Conservation (phyloP, 1,140 invertebrate species). For the Drosophila pachea region DNA sequence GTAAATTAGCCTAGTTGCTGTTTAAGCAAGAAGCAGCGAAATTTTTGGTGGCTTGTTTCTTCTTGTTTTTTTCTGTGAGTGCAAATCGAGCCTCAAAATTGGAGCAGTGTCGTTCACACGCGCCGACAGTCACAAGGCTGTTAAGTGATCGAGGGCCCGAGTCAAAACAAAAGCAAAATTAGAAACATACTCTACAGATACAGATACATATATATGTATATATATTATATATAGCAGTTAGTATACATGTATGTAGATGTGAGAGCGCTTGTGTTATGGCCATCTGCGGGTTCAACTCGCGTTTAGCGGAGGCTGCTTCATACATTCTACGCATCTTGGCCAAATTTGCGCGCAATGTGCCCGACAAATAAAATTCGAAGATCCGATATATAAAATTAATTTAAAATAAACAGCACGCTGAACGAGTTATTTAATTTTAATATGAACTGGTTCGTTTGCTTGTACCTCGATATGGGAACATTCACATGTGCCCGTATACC, state of each 20-base stretch:
- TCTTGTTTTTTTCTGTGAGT: slow-evolving; percentile 6
- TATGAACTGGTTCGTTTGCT: slow-evolving; percentile 59
- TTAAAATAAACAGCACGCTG: slow-evolving; percentile 51
- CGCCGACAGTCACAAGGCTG: slow-evolving; percentile 65
- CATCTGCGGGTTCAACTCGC: slow-evolving; percentile 45
- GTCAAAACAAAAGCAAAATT: slow-evolving; percentile 54
- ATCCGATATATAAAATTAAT: slow-evolving; percentile 62
- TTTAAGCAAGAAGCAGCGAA: slow-evolving; percentile 14
- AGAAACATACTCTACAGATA: slow-evolving; percentile 47
- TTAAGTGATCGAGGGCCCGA: slow-evolving; percentile 34
- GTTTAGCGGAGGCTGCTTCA: slow-evolving; percentile 48
- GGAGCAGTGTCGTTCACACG: slow-evolving; percentile 65
- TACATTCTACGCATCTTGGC: slow-evolving; percentile 59
- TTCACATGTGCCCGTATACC: background rate
- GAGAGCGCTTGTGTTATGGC: slow-evolving; percentile 8
- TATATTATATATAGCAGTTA: slow-evolving; percentile 23
- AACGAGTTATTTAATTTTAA: slow-evolving; percentile 68
- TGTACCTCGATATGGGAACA: slow-evolving; percentile 13
- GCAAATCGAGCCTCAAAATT: slow-evolving; percentile 63
- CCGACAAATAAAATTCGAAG: slow-evolving; percentile 59
- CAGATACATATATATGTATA: slow-evolving; percentile 27
- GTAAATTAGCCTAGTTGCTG: slow-evolving; percentile 60
- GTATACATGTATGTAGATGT: slow-evolving; percentile 30
- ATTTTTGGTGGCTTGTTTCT: background rate
- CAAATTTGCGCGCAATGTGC: slow-evolving; percentile 58